phyloP scores from a whole-genome alignment of 2,888 invertebrate genomes.

The Aelia acuminata region DNA sequence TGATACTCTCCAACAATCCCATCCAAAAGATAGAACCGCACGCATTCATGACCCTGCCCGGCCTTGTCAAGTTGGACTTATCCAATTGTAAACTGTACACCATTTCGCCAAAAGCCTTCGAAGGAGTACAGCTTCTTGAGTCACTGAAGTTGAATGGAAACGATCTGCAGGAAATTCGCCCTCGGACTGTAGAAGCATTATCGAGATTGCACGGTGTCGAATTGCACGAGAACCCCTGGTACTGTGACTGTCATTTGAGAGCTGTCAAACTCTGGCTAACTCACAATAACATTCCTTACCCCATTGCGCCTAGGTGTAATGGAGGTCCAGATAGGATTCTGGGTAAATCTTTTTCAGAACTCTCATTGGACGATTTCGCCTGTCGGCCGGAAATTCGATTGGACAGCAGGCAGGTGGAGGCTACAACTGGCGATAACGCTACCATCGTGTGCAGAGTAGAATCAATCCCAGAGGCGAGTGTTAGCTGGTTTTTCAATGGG shows the following conservation, averaged over 20 bases:
- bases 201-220: constrained; percentile 85
- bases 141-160: constrained; percentile 87
- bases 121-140: constrained; percentile 82
- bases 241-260: constrained; percentile 87
- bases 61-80: constrained; percentile 86
- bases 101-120: constrained; percentile 83
- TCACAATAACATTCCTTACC: constrained; percentile 83
- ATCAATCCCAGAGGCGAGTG: constrained; percentile 83
- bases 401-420: constrained; percentile 82
- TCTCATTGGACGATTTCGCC: constrained; percentile 81
- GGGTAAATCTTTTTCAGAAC: constrained; percentile 78
- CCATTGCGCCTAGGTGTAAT: constrained; percentile 84
- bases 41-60: constrained; percentile 82
- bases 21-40: constrained; percentile 83
- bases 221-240: constrained; percentile 90
- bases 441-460: constrained; percentile 86
- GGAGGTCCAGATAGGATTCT: constrained; percentile 79
- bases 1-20: constrained; percentile 86
- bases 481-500: constrained; percentile 92
- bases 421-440: constrained; percentile 86
- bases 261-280: constrained; percentile 85
- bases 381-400: constrained; percentile 85
- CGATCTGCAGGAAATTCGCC: constrained; percentile 82
- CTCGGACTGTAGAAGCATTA: constrained; percentile 80
- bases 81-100: constrained; percentile 86